Percentiles rank a stretch among this genome's conserved stretches.
These are phyloP conservation scores for Strigamia transsilvanica DNA, from an alignment of 2,888 invertebrate species.

Conservation along the genomic window DNA sequence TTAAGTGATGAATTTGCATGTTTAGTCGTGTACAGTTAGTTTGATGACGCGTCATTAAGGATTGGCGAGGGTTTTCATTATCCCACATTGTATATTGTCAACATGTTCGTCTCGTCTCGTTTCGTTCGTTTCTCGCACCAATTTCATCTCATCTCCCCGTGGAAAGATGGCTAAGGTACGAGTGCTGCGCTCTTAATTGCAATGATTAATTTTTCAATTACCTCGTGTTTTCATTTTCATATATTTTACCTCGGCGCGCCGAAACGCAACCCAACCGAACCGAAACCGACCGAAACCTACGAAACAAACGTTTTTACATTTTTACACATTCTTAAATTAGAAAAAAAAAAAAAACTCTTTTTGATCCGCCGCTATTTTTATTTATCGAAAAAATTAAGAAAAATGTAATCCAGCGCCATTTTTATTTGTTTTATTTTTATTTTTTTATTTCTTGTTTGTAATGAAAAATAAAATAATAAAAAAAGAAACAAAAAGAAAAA, in stretches of 20 bases:
- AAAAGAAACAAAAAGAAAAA: no score
- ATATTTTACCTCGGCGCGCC: constrained; percentile 30
- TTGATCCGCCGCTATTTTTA: no score
- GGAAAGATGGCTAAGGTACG: neutral
- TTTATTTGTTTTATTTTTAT: neutral
- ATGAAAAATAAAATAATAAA: neutral
- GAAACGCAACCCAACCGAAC: neutral
- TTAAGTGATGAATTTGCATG: constrained; percentile 54
- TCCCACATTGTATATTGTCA: constrained; percentile 50
- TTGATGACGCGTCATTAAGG: constrained; percentile 52
- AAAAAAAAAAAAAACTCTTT: no score
- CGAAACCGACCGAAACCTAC: no score
- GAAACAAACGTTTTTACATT: no score
- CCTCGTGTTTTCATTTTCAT: constrained; percentile 45
- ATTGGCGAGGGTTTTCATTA: constrained; percentile 46
- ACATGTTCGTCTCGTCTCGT: constrained; percentile 36
- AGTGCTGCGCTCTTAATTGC: constrained; percentile 51
- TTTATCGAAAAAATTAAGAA: no score
- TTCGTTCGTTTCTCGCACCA: neutral
- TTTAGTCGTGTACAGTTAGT: constrained; percentile 51
- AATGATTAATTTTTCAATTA: constrained; percentile 54
- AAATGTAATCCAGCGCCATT: no score
- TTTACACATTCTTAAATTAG: no score
- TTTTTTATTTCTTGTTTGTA: neutral
- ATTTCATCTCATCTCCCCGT: neutral